These are phyloP conservation scores for Stegodyphus mimosarum DNA, from an alignment of 1,140 invertebrate species.

Conservation along the genomic window DNA sequence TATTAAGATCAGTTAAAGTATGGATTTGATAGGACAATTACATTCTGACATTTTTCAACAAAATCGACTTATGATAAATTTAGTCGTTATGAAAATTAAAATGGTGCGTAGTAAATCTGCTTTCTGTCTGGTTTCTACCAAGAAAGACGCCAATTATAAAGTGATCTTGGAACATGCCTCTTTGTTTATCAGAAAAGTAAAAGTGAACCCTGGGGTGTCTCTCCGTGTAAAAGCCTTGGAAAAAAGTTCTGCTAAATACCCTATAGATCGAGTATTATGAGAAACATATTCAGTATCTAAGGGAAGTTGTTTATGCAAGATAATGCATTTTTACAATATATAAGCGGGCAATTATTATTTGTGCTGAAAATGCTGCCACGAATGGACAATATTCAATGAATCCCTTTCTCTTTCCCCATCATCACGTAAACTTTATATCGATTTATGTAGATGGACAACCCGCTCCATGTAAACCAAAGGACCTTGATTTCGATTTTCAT, in stretches of 20 bases:
- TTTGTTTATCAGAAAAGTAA: constrained; percentile 13
- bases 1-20: neutral
- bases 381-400: constrained; percentile 1
- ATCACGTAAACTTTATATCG: constrained; percentile 4
- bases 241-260: constrained; percentile 3
- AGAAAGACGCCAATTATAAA: neutral
- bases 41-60: constrained; percentile 11
- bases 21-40: constrained; percentile 5
- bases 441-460: constrained; percentile 13
- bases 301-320: constrained; percentile 14
- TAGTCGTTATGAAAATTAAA: constrained; percentile 7
- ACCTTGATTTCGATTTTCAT: neutral
- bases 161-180: neutral
- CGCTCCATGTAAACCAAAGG: neutral
- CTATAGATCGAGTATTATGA: neutral
- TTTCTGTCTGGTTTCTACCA: neutral
- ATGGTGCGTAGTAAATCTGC: constrained; percentile 6
- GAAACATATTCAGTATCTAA: neutral
- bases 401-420: constrained; percentile 15
- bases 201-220: constrained; percentile 1
- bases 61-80: constrained; percentile 12
- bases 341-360: constrained; percentile 4
- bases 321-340: constrained; percentile 21
- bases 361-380: neutral
- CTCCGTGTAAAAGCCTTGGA: neutral